Evolutionary conservation across 2,113 vertebrate species (phyloP), one percentile per base, ranked within the genome.

Genomic region (Ibidorhyncha struthersii): DNA sequence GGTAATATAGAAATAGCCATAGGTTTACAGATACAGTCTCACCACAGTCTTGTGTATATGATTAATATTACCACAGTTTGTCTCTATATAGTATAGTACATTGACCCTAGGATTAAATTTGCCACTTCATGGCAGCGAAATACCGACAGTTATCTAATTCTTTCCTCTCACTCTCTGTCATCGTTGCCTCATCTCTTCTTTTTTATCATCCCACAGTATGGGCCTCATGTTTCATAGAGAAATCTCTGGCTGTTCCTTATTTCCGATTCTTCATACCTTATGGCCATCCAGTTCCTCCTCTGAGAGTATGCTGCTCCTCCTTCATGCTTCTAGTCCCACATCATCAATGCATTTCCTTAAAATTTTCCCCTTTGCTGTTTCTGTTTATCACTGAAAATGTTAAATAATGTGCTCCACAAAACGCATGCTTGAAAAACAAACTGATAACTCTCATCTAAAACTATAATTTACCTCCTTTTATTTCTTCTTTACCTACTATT

Each of bases 1-100:
- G 8, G 3, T 5, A 85, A 80, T 50, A 76, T 50, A 76, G 86
- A 41, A 86, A 58, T 29, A 76, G 4, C 4, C 15, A 21, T 34
- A 45, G 47, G 41, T 67, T 82, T 91, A 20, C 27, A 85, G 34
- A 52, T 32, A 1, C 7, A 40, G 9, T 59, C 90, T 87, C 43
- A 77, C 16, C n/a, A 45, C 25, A 77, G 6, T 30, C 15, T 78
- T 62, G 3, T 53, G 36, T 34, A 34, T 82, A 6, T 71, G 52
- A 62, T 58, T 86, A 34, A 58, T 80, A 49, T 8, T 23, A 14
- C 3, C 2, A 4, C 0, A 5, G 8, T 55, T 74, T 88, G 5
- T 45, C 34, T 72, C 36, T n/a, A 2, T 32, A 10, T 52, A 29
- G 38, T 61, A 19, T n/a, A 56, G 10, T 17, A 61, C 0, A 0